Evolutionary conservation across 2,888 invertebrate species (phyloP).

Genomic region (Subacronicta megacephala): DNA sequence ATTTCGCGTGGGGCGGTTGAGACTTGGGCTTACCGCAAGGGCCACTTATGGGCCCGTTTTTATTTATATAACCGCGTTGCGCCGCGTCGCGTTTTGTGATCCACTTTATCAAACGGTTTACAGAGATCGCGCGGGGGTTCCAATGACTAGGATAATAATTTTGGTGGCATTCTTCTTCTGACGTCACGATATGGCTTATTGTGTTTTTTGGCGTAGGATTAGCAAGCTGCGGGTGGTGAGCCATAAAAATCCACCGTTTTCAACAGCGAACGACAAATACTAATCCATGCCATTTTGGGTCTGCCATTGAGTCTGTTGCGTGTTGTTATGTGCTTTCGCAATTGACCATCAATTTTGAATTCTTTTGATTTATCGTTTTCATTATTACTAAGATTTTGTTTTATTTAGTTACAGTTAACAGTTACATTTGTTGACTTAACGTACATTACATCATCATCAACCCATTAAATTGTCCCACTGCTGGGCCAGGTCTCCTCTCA

Average conservation of each 20-base stretch:
- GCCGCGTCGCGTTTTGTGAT: conserved; percentile 85
- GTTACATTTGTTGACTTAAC: neutral
- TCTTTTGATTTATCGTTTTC: conserved; percentile 28
- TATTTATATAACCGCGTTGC: conserved; percentile 85
- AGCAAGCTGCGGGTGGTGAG: conserved; percentile 74
- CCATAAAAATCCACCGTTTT: conserved; percentile 80
- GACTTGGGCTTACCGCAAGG: conserved; percentile 83
- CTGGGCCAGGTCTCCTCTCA: too few species aligned
- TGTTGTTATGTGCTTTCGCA: conserved; percentile 58
- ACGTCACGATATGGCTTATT: conserved; percentile 80
- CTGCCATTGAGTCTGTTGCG: conserved; percentile 66
- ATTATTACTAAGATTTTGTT: conserved; percentile 1
- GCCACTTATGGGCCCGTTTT: conserved; percentile 83
- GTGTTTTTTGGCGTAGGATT: conserved; percentile 85
- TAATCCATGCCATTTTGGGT: conserved; percentile 70
- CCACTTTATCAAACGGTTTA: conserved; percentile 88
- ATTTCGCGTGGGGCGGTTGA: conserved; percentile 61
- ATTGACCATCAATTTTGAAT: conserved; percentile 28
- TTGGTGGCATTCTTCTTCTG: conserved; percentile 74
- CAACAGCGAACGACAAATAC: conserved; percentile 66
- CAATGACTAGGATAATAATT: conserved; percentile 85
- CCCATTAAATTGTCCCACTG: too few species aligned
- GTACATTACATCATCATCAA: too few species aligned
- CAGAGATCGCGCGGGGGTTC: conserved; percentile 82
- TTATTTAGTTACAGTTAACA: neutral